Conservation (phyloP, 2,797 vertebrate genomes). For the Alcedo quadribrachys region DNA sequence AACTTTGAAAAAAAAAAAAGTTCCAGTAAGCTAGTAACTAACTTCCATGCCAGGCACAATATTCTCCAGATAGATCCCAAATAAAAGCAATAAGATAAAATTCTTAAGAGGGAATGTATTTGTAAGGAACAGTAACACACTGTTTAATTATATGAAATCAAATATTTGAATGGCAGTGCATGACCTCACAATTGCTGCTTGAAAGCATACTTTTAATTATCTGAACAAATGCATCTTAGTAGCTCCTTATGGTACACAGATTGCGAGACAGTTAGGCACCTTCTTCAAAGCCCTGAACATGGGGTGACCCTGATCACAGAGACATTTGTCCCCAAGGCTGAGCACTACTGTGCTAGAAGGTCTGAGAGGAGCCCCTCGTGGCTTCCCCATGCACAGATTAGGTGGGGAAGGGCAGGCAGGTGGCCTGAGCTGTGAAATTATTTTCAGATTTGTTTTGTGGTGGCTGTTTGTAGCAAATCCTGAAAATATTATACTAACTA, state of each 20-base stretch:
- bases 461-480: neutral
- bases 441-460: slow-evolving; percentile 47
- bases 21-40: neutral
- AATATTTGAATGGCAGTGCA: slow-evolving; percentile 16
- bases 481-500: slow-evolving; percentile 21
- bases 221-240: neutral
- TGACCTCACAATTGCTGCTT: slow-evolving; percentile 4
- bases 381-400: neutral
- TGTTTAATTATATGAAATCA: slow-evolving; percentile 41
- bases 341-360: neutral
- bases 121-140: neutral
- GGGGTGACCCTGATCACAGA: neutral
- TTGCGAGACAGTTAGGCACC: slow-evolving; percentile 11
- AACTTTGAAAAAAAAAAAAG: neutral
- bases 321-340: neutral
- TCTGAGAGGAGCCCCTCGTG: neutral
- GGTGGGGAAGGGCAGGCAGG: neutral
- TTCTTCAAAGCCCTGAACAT: neutral
- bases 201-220: slow-evolving; percentile 42
- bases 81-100: slow-evolving; percentile 30
- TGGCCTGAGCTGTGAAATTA: neutral
- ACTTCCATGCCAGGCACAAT: slow-evolving; percentile 13
- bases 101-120: neutral
- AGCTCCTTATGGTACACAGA: slow-evolving; percentile 27
- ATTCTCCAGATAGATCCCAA: neutral